A percentile compares a stretch with the other conserved stretches of the same genome.
phyloP scores from a whole-genome alignment of 2,113 vertebrate species.

The Pleuronectes platessa region DNA sequence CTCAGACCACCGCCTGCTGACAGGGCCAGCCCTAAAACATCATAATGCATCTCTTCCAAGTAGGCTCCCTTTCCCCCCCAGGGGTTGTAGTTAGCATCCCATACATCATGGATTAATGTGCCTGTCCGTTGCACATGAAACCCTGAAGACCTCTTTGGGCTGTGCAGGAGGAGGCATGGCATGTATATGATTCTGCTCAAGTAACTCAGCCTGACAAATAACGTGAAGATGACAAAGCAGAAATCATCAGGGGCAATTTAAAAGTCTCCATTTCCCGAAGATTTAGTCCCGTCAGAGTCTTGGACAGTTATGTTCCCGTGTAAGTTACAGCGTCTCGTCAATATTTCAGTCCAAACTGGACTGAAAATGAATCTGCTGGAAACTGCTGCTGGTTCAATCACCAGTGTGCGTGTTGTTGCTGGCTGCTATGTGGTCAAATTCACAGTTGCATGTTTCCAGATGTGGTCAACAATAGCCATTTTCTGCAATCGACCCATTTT shows the following conservation, averaged over 20 bases:
- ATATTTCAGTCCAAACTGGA: neutral
- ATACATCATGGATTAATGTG: conserved; percentile 82
- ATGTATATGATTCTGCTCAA: conserved; percentile 19
- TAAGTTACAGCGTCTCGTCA: neutral
- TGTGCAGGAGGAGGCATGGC: conserved; percentile 3
- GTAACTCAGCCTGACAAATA: conserved; percentile 5
- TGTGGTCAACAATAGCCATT: too few species aligned
- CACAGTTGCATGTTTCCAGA: too few species aligned
- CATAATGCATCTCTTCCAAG: conserved; percentile 34
- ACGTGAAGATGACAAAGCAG: conserved; percentile 40
- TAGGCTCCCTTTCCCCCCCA: conserved; percentile 50
- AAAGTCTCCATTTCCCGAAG: neutral
- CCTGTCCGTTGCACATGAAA: conserved; percentile 76
- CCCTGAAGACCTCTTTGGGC: conserved; percentile 72
- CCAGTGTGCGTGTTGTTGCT: neutral
- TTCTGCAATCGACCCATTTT: neutral
- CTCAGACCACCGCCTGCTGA: conserved; percentile 33
- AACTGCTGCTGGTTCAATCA: neutral
- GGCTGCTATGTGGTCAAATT: too few species aligned
- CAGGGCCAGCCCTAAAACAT: conserved; percentile 18
- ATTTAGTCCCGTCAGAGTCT: neutral
- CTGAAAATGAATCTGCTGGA: neutral
- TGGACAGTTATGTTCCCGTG: neutral
- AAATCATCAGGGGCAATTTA: neutral
- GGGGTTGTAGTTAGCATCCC: conserved; percentile 63